Evolutionary conservation across 2,797 vertebrate species (phyloP).

Genomic region (Atherinosoma microstoma): DNA sequence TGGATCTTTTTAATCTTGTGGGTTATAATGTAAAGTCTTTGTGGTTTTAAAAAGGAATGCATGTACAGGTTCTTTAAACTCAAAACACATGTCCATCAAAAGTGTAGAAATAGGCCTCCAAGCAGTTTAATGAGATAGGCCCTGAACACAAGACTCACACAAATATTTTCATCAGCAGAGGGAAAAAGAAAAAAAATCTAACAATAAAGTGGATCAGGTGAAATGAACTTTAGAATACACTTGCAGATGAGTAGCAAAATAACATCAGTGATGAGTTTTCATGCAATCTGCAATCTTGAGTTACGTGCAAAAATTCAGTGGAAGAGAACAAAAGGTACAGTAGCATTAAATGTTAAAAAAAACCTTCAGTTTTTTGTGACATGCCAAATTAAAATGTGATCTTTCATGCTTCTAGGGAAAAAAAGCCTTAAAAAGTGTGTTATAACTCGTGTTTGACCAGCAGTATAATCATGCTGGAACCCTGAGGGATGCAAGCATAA

Average conservation of each 20-base stretch:
- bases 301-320: slow-evolving; percentile 6
- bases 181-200: not conserved
- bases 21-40: not conserved
- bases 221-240: slow-evolving; percentile 4
- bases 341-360: slow-evolving; percentile 8
- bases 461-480: slow-evolving; percentile 5
- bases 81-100: slow-evolving; percentile 68
- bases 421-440: slow-evolving; percentile 1
- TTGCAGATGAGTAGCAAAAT: not conserved
- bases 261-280: not conserved
- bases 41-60: not conserved
- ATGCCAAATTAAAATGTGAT: slow-evolving; percentile 11
- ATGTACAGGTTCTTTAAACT: not conserved
- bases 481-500: slow-evolving; percentile 9
- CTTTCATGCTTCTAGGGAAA: not conserved
- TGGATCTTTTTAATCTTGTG: not conserved
- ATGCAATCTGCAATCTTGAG: not conserved
- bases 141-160: not conserved
- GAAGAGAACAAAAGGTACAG: not conserved
- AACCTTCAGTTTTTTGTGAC: slow-evolving; percentile 15
- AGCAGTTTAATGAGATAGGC: slow-evolving; percentile 11
- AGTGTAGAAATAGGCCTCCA: slow-evolving; percentile 79
- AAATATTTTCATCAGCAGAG: slow-evolving; percentile 13
- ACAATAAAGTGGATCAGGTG: not conserved
- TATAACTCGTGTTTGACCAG: slow-evolving; percentile 36